Evolutionary conservation across 37 sponge, comb jelly and placozoan species (phyloP).

Genomic region (Lycopodina hypogea): DNA sequence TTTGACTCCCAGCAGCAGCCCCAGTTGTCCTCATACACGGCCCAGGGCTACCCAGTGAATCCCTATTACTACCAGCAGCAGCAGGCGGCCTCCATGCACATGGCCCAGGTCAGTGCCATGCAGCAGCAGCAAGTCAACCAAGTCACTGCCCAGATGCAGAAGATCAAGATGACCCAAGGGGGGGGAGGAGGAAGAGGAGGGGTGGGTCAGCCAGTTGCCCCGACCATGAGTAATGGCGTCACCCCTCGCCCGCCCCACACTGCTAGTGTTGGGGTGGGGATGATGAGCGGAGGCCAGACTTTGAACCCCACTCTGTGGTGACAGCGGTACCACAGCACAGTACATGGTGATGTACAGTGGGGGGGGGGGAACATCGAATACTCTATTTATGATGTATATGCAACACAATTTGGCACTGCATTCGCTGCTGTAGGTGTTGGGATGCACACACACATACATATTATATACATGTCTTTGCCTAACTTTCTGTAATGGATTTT

Average conservation of each 20-base stretch:
- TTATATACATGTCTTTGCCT: neutral
- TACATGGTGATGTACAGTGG: no score
- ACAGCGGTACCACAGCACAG: neutral
- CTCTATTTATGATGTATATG: neutral
- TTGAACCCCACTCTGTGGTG: slow-evolving; percentile 64
- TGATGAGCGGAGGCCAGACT: slow-evolving; percentile 24
- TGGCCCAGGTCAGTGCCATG: slow-evolving; percentile 40
- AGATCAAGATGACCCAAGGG: slow-evolving; percentile 45
- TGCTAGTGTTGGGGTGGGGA: slow-evolving; percentile 3
- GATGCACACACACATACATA: neutral
- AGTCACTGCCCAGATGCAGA: slow-evolving; percentile 61
- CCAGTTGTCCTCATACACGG: slow-evolving; percentile 38
- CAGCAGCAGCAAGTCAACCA: slow-evolving; percentile 51
- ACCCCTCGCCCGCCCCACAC: neutral
- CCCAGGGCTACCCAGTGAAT: slow-evolving; percentile 47
- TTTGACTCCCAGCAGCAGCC: slow-evolving; percentile 34
- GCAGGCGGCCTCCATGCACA: slow-evolving; percentile 45
- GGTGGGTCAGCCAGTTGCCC: neutral
- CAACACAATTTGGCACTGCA: neutral
- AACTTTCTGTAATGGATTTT: neutral
- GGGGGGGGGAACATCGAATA: no score
- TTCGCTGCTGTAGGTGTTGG: neutral
- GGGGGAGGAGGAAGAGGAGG: neutral
- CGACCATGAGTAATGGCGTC: slow-evolving; percentile 18
- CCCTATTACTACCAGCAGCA: slow-evolving; percentile 55